These are phyloP conservation scores for Hippoglossus stenolepis DNA, from an alignment of 2,113 vertebrate species.

Conservation along the genomic window DNA sequence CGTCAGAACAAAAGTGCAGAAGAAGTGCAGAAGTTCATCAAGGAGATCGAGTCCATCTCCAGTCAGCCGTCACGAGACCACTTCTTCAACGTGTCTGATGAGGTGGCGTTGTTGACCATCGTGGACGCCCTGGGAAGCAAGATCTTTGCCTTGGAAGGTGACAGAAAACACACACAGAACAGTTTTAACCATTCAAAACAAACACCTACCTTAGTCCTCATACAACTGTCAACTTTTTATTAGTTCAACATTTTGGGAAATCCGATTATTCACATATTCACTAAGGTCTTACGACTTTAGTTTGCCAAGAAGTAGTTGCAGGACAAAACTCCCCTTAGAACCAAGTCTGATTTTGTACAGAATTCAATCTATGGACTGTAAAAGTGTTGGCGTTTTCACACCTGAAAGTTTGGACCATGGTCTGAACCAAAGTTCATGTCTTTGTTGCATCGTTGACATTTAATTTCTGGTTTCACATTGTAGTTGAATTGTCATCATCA, in stretches of 20 bases:
- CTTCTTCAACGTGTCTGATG: constrained; percentile 98
- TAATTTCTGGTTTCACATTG: no score
- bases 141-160: constrained; percentile 98
- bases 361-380: no score
- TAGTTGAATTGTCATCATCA: no score
- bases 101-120: constrained; percentile 89
- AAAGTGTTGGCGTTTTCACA: no score
- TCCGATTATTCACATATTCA: background rate
- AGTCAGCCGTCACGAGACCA: constrained; percentile 89
- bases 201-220: background rate
- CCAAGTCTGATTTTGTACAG: background rate
- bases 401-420: no score
- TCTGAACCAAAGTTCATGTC: no score
- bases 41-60: constrained; percentile 93
- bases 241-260: background rate
- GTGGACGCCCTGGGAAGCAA: constrained; percentile 92
- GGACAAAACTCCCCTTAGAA: background rate
- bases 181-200: background rate
- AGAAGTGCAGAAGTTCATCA: constrained; percentile 86
- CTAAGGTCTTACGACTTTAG: background rate
- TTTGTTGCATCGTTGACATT: no score
- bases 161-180: constrained; percentile 24
- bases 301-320: background rate
- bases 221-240: background rate
- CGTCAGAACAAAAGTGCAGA: constrained; percentile 90